Evolutionary conservation across 1,140 invertebrate genomes (phyloP).

Genomic region (Drosophila insularis): DNA sequence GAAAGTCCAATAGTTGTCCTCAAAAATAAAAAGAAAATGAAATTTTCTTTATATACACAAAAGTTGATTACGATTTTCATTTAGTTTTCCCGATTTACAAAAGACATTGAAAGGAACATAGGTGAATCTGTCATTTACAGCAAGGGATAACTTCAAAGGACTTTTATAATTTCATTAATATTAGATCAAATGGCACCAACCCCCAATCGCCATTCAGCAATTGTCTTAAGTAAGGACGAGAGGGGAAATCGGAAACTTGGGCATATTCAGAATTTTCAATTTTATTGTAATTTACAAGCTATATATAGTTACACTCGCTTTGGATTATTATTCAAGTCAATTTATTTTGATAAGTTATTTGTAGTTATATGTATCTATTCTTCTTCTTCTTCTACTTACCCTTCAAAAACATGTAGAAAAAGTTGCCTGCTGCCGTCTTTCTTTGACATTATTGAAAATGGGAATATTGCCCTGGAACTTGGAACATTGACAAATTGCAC

Average conservation of each 20-base stretch:
- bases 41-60: neutral
- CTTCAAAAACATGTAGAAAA: too few species aligned
- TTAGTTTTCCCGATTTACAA: too few species aligned
- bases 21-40: neutral
- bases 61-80: too few species aligned
- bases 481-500: slow-evolving; percentile 42
- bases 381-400: too few species aligned
- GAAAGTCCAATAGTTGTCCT: neutral
- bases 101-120: too few species aligned
- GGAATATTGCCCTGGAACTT: neutral
- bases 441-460: slow-evolving; percentile 31
- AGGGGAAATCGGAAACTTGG: too few species aligned
- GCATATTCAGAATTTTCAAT: too few species aligned
- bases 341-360: slow-evolving; percentile 11
- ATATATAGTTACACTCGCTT: neutral
- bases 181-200: neutral
- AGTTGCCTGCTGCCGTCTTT: too few species aligned
- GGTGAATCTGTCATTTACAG: neutral
- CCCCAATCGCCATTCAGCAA: neutral
- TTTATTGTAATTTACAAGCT: too few species aligned
- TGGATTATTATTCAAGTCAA: slow-evolving; percentile 5
- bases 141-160: neutral
- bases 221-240: neutral
- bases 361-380: neutral
- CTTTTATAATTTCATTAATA: neutral